A percentile compares a stretch with the other conserved stretches of the same genome.
phyloP scores from a whole-genome alignment of 2,113 vertebrate genomes.

The Cygnus atratus region DNA sequence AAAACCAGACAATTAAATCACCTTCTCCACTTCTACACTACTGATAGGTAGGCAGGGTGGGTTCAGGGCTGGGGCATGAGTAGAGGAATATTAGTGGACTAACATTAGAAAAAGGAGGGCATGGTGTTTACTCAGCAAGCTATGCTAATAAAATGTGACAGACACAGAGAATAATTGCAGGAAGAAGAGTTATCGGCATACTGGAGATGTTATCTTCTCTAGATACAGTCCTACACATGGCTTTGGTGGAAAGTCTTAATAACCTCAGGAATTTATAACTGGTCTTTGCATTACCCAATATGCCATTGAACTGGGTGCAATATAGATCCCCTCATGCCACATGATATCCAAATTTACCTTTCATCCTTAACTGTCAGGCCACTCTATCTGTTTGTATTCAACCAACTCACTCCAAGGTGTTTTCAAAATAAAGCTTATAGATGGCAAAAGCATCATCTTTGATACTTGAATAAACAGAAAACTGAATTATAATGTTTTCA shows the following conservation, averaged over 20 bases:
- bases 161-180: neutral
- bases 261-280: neutral
- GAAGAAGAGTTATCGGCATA: neutral
- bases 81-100: neutral
- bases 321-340: neutral
- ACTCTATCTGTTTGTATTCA: neutral
- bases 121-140: neutral
- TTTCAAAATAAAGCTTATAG: neutral
- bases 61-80: neutral
- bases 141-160: neutral
- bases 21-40: neutral
- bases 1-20: neutral
- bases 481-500: neutral
- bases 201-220: neutral
- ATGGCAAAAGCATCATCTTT: neutral
- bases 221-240: accelerated
- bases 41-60: neutral
- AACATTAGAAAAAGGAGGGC: neutral
- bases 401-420: neutral
- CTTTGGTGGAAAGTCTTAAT: neutral
- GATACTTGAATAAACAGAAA: neutral
- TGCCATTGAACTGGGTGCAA: neutral
- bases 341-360: neutral
- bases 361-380: neutral
- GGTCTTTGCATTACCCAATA: neutral